These are phyloP conservation scores for Athalia cordata DNA, from an alignment of 2,888 invertebrate species.

Conservation along the genomic window DNA sequence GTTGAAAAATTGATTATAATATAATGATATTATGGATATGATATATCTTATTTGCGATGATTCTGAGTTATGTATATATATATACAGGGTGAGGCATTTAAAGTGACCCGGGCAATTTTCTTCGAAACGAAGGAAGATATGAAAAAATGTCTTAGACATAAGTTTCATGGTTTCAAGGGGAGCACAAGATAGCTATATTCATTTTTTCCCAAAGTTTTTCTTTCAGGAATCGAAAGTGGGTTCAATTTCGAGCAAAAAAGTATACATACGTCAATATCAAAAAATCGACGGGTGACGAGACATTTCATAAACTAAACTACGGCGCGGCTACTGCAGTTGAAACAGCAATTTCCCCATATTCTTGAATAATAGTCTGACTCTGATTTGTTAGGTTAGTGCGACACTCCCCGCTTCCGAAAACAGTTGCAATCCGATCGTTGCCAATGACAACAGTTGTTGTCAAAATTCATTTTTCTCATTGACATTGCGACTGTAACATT, in stretches of 20 bases:
- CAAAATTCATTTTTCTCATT: background rate
- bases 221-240: conserved; percentile 12
- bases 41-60: too few relatives aligned
- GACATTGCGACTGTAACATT: background rate
- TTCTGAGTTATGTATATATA: too few relatives aligned
- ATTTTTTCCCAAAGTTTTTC: background rate
- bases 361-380: too few relatives aligned
- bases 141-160: background rate
- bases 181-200: background rate
- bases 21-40: too few relatives aligned
- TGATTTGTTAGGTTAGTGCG: too few relatives aligned
- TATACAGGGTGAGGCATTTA: conserved; percentile 30
- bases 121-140: conserved; percentile 14
- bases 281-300: conserved; percentile 5
- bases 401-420: too few relatives aligned
- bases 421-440: too few relatives aligned
- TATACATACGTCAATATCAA: conserved; percentile 6
- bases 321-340: too few relatives aligned
- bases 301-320: background rate
- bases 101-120: conserved; percentile 11
- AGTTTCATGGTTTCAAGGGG: background rate
- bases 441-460: too few relatives aligned
- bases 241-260: conserved; percentile 35
- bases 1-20: too few relatives aligned
- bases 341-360: too few relatives aligned